These are phyloP conservation scores for Xiphias gladius DNA, from an alignment of 2,113 vertebrate genomes.

Conservation along the genomic window DNA sequence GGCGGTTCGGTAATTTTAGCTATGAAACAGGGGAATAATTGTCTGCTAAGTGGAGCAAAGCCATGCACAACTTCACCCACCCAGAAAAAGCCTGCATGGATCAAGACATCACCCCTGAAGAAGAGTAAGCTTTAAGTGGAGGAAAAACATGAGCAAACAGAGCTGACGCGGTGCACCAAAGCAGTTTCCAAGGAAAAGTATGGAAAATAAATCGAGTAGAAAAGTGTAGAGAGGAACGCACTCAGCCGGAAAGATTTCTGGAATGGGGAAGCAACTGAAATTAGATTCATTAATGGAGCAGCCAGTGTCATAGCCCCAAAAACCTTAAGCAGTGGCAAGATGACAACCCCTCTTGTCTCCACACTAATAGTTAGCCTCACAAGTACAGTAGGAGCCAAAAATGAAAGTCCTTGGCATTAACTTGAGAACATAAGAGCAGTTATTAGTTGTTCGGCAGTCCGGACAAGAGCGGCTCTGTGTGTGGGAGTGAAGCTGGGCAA, in stretches of 20 bases:
- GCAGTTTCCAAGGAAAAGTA: neutral
- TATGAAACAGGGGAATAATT: neutral
- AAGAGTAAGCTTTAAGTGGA: neutral
- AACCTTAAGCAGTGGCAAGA: conserved; percentile 13
- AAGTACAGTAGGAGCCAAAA: neutral
- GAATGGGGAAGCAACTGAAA: conserved; percentile 2
- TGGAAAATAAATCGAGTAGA: neutral
- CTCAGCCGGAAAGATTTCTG: conserved; percentile 17
- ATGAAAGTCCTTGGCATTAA: conserved; percentile 23
- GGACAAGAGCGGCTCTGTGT: neutral
- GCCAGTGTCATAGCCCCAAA: neutral
- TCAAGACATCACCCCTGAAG: neutral
- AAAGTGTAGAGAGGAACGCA: neutral
- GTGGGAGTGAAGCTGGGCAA: conserved; percentile 12
- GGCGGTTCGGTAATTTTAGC: neutral
- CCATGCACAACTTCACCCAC: neutral
- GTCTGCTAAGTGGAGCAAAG: conserved; percentile 9
- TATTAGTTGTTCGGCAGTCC: conserved; percentile 42
- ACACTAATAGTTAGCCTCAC: conserved; percentile 13
- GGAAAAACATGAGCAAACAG: neutral
- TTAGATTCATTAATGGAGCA: conserved; percentile 32
- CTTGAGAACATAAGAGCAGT: neutral
- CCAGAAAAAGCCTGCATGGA: neutral
- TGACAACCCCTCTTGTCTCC: conserved; percentile 6
- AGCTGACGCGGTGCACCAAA: neutral